Percentiles rank a stretch among this genome's conserved stretches.
phyloP scores from a whole-genome alignment of 2,888 invertebrate species.

The Dermolepida albohirtum region DNA sequence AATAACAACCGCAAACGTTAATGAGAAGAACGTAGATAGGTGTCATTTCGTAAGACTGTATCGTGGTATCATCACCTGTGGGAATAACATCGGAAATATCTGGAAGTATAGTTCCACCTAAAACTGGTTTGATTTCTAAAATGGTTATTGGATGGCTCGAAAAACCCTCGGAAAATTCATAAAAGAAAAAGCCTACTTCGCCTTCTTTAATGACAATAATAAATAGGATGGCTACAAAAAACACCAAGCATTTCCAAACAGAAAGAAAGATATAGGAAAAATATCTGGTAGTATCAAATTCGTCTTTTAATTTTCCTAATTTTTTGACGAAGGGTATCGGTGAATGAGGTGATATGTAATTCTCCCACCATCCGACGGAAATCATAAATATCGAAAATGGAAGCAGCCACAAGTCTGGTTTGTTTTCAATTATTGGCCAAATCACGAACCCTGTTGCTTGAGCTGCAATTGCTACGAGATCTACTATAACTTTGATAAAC shows the following conservation, averaged over 20 bases:
- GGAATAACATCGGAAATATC: constrained; percentile 82
- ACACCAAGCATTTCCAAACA: constrained; percentile 89
- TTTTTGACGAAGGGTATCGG: constrained; percentile 81
- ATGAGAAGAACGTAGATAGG: constrained; percentile 82
- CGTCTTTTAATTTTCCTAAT: constrained; percentile 82
- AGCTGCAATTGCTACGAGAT: constrained; percentile 86
- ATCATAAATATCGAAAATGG: constrained; percentile 87
- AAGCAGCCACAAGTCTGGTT: constrained; percentile 84
- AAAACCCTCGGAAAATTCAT: constrained; percentile 80
- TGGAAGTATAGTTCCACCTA: constrained; percentile 73
- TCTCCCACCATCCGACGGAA: constrained; percentile 98
- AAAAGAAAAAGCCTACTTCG: constrained; percentile 81
- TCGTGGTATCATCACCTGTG: constrained; percentile 79
- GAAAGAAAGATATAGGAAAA: constrained; percentile 92
- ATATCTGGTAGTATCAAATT: constrained; percentile 83
- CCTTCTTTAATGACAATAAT: constrained; percentile 82
- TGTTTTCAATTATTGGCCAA: constrained; percentile 87
- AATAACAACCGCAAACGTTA: constrained; percentile 85
- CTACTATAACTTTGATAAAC: constrained; percentile 82
- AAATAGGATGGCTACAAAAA: constrained; percentile 80
- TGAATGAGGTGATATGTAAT: constrained; percentile 90
- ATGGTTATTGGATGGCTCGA: constrained; percentile 79
- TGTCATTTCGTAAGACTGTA: constrained; percentile 78
- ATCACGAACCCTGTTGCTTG: constrained; percentile 93
- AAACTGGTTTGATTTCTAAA: constrained; percentile 70